Percentiles rank a stretch among this genome's conserved stretches.
These are phyloP conservation scores for Prionace glauca DNA, from an alignment of 2,797 vertebrate species.

Conservation along the genomic window DNA sequence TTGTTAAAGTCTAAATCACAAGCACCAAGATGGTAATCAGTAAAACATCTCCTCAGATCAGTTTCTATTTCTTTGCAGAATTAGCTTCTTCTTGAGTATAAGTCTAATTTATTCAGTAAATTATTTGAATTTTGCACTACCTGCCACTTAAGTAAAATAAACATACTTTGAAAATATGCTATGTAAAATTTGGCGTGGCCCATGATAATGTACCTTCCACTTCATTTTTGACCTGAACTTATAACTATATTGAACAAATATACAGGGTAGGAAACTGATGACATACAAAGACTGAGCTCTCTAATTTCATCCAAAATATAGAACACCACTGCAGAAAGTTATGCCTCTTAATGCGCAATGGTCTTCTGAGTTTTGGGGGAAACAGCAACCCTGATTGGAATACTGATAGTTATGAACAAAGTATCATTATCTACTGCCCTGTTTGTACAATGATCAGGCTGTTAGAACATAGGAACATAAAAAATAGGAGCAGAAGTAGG, in stretches of 20 bases:
- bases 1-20: background rate
- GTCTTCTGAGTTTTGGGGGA: background rate
- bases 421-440: background rate
- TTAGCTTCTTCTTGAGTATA: background rate
- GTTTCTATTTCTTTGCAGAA: background rate
- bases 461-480: background rate
- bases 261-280: background rate
- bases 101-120: background rate
- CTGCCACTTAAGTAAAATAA: background rate
- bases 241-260: background rate
- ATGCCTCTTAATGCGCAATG: background rate
- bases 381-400: background rate
- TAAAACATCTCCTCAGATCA: background rate
- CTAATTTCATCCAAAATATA: background rate
- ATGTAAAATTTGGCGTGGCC: background rate
- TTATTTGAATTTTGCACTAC: background rate
- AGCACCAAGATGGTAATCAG: background rate
- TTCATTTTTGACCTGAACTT: background rate
- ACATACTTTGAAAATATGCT: background rate
- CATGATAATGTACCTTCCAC: background rate
- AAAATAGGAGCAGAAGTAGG: background rate
- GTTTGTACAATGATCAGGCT: background rate
- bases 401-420: background rate
- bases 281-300: background rate
- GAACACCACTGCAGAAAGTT: background rate